Evolutionary conservation across 2,113 vertebrate species (phyloP).

Genomic region (Macquaria australasica): DNA sequence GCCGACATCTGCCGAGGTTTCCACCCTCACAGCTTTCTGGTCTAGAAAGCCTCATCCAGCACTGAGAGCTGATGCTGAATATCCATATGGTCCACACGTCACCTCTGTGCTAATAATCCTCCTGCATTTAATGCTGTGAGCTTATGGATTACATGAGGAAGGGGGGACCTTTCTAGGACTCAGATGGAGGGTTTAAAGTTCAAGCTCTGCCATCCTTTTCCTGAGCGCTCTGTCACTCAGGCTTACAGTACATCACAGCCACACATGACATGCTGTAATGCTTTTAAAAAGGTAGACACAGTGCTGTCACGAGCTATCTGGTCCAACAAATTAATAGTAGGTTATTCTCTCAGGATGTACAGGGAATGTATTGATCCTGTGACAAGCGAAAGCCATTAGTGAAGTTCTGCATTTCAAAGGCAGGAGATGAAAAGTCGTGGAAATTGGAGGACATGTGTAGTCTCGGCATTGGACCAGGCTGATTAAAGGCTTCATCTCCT

Average conservation of each 20-base stretch:
- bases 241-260: constrained; percentile 42
- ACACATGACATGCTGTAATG: neutral
- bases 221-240: constrained; percentile 42
- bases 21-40: neutral
- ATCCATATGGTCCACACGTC: constrained; percentile 24
- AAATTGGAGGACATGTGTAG: constrained; percentile 63
- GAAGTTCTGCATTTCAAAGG: constrained; percentile 73
- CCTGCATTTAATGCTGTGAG: constrained; percentile 46
- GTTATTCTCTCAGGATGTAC: constrained; percentile 59
- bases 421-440: constrained; percentile 59
- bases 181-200: constrained; percentile 62
- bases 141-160: constrained; percentile 47
- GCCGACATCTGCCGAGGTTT: constrained; percentile 9
- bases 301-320: constrained; percentile 4
- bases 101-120: constrained; percentile 60
- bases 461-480: constrained; percentile 37
- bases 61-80: neutral
- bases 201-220: constrained; percentile 17
- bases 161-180: constrained; percentile 40
- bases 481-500: constrained; percentile 70
- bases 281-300: constrained; percentile 31
- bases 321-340: constrained; percentile 46
- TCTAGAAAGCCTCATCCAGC: constrained; percentile 31
- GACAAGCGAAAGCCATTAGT: constrained; percentile 69
- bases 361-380: constrained; percentile 62